Evolutionary conservation across 23 tunicate genomes (phyloP), one percentile per base, ranked within the genome.

Genomic region (Ciona savignyi): DNA sequence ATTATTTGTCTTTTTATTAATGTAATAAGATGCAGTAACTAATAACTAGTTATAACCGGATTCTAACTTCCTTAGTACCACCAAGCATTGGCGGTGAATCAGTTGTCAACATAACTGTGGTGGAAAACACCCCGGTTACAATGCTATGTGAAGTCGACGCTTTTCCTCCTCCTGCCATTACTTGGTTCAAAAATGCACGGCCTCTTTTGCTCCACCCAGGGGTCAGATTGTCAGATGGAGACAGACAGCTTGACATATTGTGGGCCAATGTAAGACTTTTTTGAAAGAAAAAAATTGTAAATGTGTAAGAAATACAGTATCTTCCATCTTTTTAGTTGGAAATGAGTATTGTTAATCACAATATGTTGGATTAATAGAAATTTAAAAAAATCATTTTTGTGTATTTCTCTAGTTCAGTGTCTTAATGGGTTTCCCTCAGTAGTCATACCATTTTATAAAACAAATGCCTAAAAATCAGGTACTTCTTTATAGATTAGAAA

Each of bases 101-200:
- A 27, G 63, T 83, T 49, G 86, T 66, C 25, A 85, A 84, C 76
- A 76, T 83, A 27, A 91, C 90, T 29, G 97, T 91, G 49, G 74
- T 80, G 30, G 93, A 77, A 32, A 72, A 77, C 70, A 30, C 62
- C 23, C 78, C 87, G 3, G 85, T 81, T 1, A 66, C 77, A 35
- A 85, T 95, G 77, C 34, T 80, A 2, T 95, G 99, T 80, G 99
- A 89, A 74, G 80, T 95, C 11, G 88, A 84, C 35, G 99, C 99
- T 0, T 95, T 78, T 32, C 99, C 99, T 0, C 80, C 84, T 11
- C 96, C 99, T 6, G 71, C 66, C 1, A 95, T 95, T 64, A 70
- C 83, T 65, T 95, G 99, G 99, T 95, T 64, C 70, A 84, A 88
- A 34, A 77, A 95, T 48, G 77, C 98, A 0, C 33, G 92, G 31